Evolutionary conservation across 2,113 vertebrate species (phyloP), one percentile per base, ranked within the genome.

Genomic region (Percopsis transmontana): DNA sequence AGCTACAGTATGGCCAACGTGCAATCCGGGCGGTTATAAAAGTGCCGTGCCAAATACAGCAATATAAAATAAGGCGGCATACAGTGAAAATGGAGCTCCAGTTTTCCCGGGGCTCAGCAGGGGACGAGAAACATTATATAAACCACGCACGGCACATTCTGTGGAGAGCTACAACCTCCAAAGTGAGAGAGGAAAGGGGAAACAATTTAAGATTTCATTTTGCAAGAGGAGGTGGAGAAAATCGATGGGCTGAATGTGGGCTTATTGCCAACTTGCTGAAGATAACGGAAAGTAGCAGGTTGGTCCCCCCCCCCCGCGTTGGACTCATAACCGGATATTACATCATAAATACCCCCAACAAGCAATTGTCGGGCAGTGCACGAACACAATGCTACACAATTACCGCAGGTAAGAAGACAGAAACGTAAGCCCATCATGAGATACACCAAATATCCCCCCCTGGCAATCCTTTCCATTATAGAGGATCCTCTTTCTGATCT

Each of bases 171-270:
- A 74, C 64, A 82, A 80, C 68, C 68, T 70, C 72, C 47, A 76
- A 84, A 85, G 79, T 66, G 70, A 81, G 74, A 40, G 39, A 72
- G 69, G 71, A 75, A 54, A 23, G 21, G 27, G 66, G 68, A 23
- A 39, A 63, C 77, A 71, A 82, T 87, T 86, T 88, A 79, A 81
- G 76, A 73, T 87, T 89, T 82, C 81, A 86, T 90, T 90, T 86
- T 80, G 83, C 75, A 72, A 64, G 61, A 81, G 59, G 72, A 82
- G 79, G 68, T 64, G 63, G 54, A 71, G 66, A 75, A 85, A 91
- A 89, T 91, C 84, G 48, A 90, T 89, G 70, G 38, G 62, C 70
- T 74, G 84, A 77, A 67, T 44, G 66, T 16, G 76, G 85, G 85
- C 74, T 80, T 79, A 81, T 66, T 84, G 84, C 81, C 79, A 80